phyloP scores from a whole-genome alignment of 2,888 invertebrate species.

The Lagria hirta region DNA sequence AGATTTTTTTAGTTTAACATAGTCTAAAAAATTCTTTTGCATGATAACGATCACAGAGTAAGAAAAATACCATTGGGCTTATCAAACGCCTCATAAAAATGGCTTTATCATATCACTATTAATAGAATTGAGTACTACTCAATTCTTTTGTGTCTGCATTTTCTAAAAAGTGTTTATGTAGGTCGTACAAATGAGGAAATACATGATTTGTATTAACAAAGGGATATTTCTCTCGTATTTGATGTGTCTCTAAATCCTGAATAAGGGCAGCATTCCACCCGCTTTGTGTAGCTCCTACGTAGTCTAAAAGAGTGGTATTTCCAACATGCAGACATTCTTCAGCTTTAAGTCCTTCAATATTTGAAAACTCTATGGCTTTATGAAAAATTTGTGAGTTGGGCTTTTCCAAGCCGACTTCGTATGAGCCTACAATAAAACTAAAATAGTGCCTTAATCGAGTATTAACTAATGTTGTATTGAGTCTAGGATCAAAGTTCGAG shows the following conservation, averaged over 20 bases:
- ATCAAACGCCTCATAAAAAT: no score
- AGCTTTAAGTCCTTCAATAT: slow-evolving; percentile 54
- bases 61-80: no score
- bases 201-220: slow-evolving; percentile 51
- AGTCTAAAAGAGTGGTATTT: slow-evolving; percentile 75
- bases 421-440: slow-evolving; percentile 79
- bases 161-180: slow-evolving; percentile 52
- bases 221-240: slow-evolving; percentile 52
- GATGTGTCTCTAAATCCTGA: slow-evolving; percentile 48
- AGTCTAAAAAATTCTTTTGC: no score
- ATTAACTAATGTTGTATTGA: slow-evolving; percentile 67
- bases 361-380: slow-evolving; percentile 59
- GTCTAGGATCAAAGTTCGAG: slow-evolving; percentile 86
- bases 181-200: slow-evolving; percentile 57
- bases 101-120: no score
- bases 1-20: no score
- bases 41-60: no score
- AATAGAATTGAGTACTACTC: no score
- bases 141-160: no score
- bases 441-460: slow-evolving; percentile 71
- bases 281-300: slow-evolving; percentile 69
- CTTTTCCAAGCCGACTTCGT: slow-evolving; percentile 72
- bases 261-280: slow-evolving; percentile 73
- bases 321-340: slow-evolving; percentile 80
- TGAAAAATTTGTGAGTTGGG: slow-evolving; percentile 74